These are phyloP conservation scores for Chaenodraco wilsoni DNA, from an alignment of 2,797 vertebrate species.

Conservation along the genomic window DNA sequence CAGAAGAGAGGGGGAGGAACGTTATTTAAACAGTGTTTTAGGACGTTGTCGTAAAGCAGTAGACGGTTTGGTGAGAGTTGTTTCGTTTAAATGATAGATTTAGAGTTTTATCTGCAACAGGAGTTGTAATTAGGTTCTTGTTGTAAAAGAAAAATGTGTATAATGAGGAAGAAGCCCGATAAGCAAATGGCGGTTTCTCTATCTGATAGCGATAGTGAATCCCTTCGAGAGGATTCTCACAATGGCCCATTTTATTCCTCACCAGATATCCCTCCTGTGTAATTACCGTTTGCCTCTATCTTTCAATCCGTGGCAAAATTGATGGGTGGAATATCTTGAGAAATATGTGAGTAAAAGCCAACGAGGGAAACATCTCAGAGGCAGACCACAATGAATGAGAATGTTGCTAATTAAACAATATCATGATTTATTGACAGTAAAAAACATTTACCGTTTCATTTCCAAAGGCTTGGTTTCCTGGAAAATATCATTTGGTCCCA, in stretches of 20 bases:
- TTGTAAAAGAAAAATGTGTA: conserved; percentile 18
- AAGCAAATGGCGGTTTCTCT: conserved; percentile 49
- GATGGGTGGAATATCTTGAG: conserved; percentile 70
- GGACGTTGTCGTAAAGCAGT: conserved; percentile 23
- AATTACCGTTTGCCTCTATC: conserved; percentile 68
- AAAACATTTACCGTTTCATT: conserved; percentile 68
- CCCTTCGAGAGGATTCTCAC: conserved; percentile 63
- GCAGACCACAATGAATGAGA: conserved; percentile 71
- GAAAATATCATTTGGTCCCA: conserved; percentile 68
- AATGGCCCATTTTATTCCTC: conserved; percentile 64
- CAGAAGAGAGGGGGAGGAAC: conserved; percentile 43
- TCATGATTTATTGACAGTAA: conserved; percentile 75
- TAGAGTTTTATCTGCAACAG: conserved; percentile 26
- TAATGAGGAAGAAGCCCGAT: conserved; percentile 38
- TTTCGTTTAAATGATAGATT: conserved; percentile 36
- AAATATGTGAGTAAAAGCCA: conserved; percentile 71
- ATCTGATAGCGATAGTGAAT: conserved; percentile 58
- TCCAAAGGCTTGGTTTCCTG: conserved; percentile 70
- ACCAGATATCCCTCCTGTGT: conserved; percentile 56
- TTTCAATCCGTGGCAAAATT: conserved; percentile 57
- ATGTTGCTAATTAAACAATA: conserved; percentile 77
- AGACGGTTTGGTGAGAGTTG: conserved; percentile 17
- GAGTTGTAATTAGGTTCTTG: conserved; percentile 35
- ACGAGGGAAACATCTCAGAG: conserved; percentile 67
- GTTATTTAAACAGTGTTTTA: conserved; percentile 49